Base-by-base conservation (phyloP, 2,113 vertebrate species). In the Oryzias woworae region DNA sequence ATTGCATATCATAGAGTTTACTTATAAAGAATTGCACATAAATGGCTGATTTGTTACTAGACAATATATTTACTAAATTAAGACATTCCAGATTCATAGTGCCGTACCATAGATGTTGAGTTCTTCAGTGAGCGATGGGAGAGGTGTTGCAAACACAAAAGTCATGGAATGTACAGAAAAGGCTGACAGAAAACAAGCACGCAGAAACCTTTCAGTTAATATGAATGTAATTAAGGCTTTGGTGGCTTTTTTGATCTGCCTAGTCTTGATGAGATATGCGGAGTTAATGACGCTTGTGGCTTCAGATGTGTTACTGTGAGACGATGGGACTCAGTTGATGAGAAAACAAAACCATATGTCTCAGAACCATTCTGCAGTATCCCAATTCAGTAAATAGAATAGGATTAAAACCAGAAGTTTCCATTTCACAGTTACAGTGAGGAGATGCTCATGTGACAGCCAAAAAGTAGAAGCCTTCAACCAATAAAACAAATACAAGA, bases 301-400 rank as follows among this genome's bases (percentile, higher is more conserved):
- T 75, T 46, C 41, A 71, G 56, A 65, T 60, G 61, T 42, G 75
- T 75, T 75, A 18, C 60, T 77, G 58, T 53, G 62, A 79, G 66
- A 53, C 71, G 65, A 66, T 51, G 61, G 49, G 59, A 52, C 54
- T 69, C 54, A 52, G 69, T 52, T 64, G 57, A 64, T 71, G 13
- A 73, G 73, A 84, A 91, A 90, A 90, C 74, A 89, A 77, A 73
- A 80, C 73, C 87, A 91, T 75, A 85, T 89, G 85, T 88, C 58
- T 71, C 43, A 55, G 62, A 70, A 41, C 74, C 73, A 78, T 68
- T 80, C 59, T 71, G 77, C 59, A 81, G 74, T 59, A 48, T 71
- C 77, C 63, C 58, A 69, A 57, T 58, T 50, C 75, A 62, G 24
- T 75, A 62, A 53, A 57, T 53, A 66, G 71, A 74, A 82, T 71